These are phyloP conservation scores for Neogale vison DNA, from an alignment of 2,113 vertebrate genomes.

Conservation along the genomic window DNA sequence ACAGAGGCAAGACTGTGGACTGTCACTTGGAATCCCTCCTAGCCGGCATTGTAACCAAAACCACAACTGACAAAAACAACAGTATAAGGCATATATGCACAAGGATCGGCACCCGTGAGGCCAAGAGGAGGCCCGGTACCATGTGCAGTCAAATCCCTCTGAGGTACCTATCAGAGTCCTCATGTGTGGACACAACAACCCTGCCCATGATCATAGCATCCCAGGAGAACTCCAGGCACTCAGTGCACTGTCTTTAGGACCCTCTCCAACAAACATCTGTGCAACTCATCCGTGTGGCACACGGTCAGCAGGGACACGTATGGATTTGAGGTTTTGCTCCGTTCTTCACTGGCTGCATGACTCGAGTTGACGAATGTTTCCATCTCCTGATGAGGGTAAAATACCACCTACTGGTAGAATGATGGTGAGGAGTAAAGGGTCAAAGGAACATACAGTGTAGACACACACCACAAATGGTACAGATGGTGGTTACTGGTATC, in stretches of 20 bases:
- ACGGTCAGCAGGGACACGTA: too few relatives aligned
- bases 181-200: accelerated
- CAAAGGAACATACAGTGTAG: not conserved
- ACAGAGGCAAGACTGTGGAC: not conserved
- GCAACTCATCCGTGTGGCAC: not conserved
- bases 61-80: accelerated
- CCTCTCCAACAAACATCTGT: not conserved
- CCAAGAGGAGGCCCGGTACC: not conserved
- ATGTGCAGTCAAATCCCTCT: accelerated
- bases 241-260: not conserved
- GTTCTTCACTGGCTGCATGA: not conserved
- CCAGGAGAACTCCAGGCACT: not conserved
- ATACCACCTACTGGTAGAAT: not conserved
- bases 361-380: accelerated
- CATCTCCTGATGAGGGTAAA: not conserved
- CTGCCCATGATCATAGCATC: not conserved
- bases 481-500: accelerated
- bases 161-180: not conserved
- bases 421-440: not conserved
- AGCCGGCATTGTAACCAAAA: not conserved
- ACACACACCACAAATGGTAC: accelerated
- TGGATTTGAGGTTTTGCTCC: not conserved
- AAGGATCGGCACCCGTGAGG: not conserved
- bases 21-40: accelerated
- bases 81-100: accelerated